Percentiles rank a stretch among this genome's conserved stretches.
Evolutionary conservation across 1,140 invertebrate genomes (phyloP).

Genomic region (Venturia canescens): DNA sequence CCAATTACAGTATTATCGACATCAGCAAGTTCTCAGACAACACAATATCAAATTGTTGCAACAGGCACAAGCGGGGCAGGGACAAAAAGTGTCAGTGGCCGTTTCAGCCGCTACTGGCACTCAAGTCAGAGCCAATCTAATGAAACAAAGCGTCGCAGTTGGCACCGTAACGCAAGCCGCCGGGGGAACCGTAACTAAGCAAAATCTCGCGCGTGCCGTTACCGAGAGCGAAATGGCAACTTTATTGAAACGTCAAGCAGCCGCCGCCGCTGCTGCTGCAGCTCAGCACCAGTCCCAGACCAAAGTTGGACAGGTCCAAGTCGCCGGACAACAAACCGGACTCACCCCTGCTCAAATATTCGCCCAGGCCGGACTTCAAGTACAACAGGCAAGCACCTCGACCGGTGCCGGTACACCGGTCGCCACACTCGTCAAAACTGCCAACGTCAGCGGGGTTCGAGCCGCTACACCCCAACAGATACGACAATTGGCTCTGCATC

Average conservation of each 20-base stretch:
- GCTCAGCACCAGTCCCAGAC: constrained; percentile 76
- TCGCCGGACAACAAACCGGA: constrained; percentile 69
- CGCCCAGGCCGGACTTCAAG: constrained; percentile 78
- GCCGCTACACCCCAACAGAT: constrained; percentile 82
- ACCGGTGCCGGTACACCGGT: constrained; percentile 67
- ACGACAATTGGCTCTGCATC: constrained; percentile 83
- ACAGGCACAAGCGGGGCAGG: constrained; percentile 65
- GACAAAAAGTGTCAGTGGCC: constrained; percentile 71
- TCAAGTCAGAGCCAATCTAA: constrained; percentile 69
- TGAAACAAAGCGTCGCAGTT: constrained; percentile 75
- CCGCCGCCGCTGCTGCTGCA: constrained; percentile 48
- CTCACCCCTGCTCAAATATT: constrained; percentile 78
- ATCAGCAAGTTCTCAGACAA: constrained; percentile 74
- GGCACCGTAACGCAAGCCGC: constrained; percentile 68
- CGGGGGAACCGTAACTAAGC: constrained; percentile 67
- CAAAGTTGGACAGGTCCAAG: constrained; percentile 75
- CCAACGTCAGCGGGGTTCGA: constrained; percentile 76
- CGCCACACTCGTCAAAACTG: constrained; percentile 78
- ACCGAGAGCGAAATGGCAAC: constrained; percentile 85
- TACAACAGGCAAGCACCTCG: constrained; percentile 75
- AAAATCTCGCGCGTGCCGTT: constrained; percentile 78
- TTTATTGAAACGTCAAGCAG: constrained; percentile 82
- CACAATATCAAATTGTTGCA: constrained; percentile 54
- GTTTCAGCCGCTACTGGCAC: constrained; percentile 59
- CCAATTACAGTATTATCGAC: constrained; percentile 78